phyloP scores from a whole-genome alignment of 2,888 invertebrate genomes.

The Odontothrips loti region DNA sequence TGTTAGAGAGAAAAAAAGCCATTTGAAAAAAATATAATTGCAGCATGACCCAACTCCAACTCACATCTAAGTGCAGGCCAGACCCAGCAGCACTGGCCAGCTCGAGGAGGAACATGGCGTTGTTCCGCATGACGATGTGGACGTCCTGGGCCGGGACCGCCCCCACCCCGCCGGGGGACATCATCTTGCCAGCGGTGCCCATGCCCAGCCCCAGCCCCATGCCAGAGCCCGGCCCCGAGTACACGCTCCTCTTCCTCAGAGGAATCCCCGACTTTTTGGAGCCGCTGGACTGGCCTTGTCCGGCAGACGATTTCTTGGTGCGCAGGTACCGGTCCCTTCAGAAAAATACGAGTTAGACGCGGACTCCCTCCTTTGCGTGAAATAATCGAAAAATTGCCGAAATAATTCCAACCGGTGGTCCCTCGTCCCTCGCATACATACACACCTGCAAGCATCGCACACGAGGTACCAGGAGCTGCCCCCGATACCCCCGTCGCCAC shows the following conservation, averaged over 20 bases:
- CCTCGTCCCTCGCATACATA: too few relatives aligned
- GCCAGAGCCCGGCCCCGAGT: neutral
- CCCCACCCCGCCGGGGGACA: neutral
- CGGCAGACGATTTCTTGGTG: conserved; percentile 39
- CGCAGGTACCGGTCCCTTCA: conserved; percentile 39
- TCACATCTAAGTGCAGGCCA: neutral
- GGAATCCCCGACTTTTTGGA: neutral
- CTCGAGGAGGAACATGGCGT: conserved; percentile 89
- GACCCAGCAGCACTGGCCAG: conserved; percentile 67
- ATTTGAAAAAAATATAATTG: conserved; percentile 28
- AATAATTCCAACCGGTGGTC: too few relatives aligned
- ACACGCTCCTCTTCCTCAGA: conserved; percentile 3
- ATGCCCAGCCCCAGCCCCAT: too few relatives aligned
- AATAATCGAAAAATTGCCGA: too few relatives aligned
- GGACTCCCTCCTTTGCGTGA: too few relatives aligned
- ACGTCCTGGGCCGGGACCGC: conserved; percentile 34
- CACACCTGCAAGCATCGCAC: conserved; percentile 76
- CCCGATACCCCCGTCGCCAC: conserved; percentile 79
- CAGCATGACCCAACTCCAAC: neutral
- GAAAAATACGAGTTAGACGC: too few relatives aligned
- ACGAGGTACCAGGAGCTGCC: conserved; percentile 85
- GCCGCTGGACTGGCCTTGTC: neutral
- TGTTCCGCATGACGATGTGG: conserved; percentile 80
- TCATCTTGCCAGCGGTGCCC: neutral
- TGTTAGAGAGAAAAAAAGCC: neutral